Percentiles rank a stretch among this genome's conserved stretches.
These are phyloP conservation scores for Mallotus villosus DNA, from an alignment of 2,797 vertebrate genomes.

Conservation along the genomic window DNA sequence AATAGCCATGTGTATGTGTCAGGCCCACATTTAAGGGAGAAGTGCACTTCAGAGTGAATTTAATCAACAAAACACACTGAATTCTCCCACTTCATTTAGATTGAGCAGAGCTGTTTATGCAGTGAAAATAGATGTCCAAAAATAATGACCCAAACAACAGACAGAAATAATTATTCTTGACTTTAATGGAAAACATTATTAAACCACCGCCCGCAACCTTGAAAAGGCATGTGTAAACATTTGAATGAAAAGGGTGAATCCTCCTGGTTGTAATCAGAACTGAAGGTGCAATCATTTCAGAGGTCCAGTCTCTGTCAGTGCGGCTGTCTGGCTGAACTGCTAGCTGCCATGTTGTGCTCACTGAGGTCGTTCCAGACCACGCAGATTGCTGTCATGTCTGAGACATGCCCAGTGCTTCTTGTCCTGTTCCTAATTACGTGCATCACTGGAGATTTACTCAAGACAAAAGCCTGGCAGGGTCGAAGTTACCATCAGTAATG, in stretches of 20 bases:
- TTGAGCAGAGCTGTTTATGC: constrained; percentile 23
- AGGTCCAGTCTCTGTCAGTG: constrained; percentile 18
- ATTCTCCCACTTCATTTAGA: background rate
- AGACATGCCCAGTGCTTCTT: constrained; percentile 23
- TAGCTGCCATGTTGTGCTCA: constrained; percentile 19
- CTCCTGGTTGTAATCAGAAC: too few relatives aligned
- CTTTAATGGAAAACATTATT: background rate
- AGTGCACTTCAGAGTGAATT: constrained; percentile 43
- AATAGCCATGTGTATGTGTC: constrained; percentile 33
- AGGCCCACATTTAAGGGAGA: constrained; percentile 30
- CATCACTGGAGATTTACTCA: constrained; percentile 61
- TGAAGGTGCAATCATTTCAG: too few relatives aligned
- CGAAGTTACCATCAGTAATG: constrained; percentile 44
- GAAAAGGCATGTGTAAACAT: too few relatives aligned
- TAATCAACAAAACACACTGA: constrained; percentile 31
- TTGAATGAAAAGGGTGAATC: too few relatives aligned
- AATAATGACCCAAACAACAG: constrained; percentile 8
- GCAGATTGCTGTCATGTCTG: constrained; percentile 36
- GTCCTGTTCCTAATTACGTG: constrained; percentile 68
- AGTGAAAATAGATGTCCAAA: too few relatives aligned
- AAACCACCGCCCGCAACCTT: background rate
- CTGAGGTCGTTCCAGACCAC: background rate
- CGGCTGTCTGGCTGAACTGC: constrained; percentile 29
- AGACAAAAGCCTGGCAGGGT: constrained; percentile 46
- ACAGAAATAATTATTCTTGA: background rate